phyloP scores from a whole-genome alignment of 2,113 vertebrate genomes.

The Macrotis lagotis region DNA sequence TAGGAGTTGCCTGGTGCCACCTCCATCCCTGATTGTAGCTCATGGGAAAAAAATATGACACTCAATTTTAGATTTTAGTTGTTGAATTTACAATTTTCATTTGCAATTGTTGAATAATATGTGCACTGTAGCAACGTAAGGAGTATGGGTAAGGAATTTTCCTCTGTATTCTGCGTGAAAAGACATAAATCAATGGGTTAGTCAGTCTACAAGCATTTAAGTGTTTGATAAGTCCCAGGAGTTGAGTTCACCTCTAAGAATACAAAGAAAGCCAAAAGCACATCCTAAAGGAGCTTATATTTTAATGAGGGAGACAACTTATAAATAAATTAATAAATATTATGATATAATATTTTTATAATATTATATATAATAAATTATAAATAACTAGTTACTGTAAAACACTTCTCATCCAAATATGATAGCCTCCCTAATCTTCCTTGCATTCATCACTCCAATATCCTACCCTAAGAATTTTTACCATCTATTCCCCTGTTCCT shows the following conservation, averaged over 20 bases:
- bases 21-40: not conserved
- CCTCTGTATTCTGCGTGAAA: not conserved
- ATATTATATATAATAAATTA: too few relatives aligned
- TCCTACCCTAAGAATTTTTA: not conserved
- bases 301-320: not conserved
- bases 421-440: not conserved
- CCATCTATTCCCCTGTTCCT: not conserved
- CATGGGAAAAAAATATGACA: not conserved
- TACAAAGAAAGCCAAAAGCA: not conserved
- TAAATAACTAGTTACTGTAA: not conserved
- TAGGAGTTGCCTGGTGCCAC: not conserved
- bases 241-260: not conserved
- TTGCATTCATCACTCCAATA: not conserved
- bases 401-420: not conserved
- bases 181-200: not conserved
- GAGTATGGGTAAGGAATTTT: not conserved
- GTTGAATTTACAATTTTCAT: not conserved
- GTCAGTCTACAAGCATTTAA: not conserved
- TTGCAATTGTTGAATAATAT: slow-evolving; percentile 22
- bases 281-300: not conserved
- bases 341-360: too few relatives aligned
- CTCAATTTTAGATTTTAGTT: slow-evolving; percentile 1
- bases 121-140: slow-evolving; percentile 2
- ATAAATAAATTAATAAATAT: too few relatives aligned
- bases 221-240: not conserved